Conservation (phyloP, 2,113 vertebrate species). For the Mystacornis crossleyi region DNA sequence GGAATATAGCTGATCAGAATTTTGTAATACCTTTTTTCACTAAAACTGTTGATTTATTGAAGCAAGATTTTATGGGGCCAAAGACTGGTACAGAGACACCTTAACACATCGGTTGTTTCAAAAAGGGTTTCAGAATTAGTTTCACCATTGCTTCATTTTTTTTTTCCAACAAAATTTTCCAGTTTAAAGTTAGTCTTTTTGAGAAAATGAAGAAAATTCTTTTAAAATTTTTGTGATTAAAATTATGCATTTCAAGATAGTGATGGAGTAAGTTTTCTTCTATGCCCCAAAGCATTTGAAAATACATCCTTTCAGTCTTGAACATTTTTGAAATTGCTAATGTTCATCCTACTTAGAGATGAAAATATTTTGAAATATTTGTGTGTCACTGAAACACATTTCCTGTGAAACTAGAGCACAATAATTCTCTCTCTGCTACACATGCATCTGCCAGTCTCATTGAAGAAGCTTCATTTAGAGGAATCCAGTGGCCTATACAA, state of each 20-base stretch:
- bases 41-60: background rate
- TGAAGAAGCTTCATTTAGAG: background rate
- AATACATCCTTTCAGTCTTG: background rate
- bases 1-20: background rate
- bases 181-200: background rate
- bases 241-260: background rate
- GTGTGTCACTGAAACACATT: background rate
- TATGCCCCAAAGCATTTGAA: background rate
- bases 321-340: background rate
- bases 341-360: background rate
- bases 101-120: background rate
- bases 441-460: background rate
- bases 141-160: background rate
- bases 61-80: background rate
- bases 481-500: background rate
- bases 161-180: background rate
- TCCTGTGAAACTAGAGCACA: background rate
- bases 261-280: background rate
- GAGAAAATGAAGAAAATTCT: background rate
- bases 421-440: background rate
- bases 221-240: background rate
- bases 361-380: background rate
- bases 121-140: background rate
- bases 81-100: background rate
- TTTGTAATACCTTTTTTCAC: background rate